Evolutionary conservation across 2,113 vertebrate species (phyloP), one percentile per base, ranked within the genome.

Genomic region (Reinhardtius hippoglossoides): DNA sequence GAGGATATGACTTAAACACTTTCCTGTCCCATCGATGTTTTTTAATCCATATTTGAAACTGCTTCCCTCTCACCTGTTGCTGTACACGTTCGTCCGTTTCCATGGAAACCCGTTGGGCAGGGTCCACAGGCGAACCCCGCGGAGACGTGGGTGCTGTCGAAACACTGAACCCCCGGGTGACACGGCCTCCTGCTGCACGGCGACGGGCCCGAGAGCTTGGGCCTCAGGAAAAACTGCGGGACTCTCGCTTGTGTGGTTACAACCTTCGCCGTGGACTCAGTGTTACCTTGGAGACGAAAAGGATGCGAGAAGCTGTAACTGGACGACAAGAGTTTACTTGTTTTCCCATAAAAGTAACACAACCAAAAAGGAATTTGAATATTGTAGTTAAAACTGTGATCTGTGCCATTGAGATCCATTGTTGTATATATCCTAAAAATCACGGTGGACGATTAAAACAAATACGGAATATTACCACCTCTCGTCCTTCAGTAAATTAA

Each of bases 101-200:
- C 94, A 7, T 72, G 76, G 54, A 93, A 76, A 50, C 93, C 94
- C 16, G 81, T 23, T 20, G 94, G 95, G 74, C 95, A 95, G 42
- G 87, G 88, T 50, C 94, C 94, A 56, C 95, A 95, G 76, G 89
- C 87, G 12, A 92, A 94, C 3, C 94, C 94, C 0, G 82, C 74
- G 0, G 92, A 85, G 15, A 89, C 80, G 44, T 92, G 89, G 9
- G 50, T 18, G 82, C 89, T 94, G 52, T 94, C 89, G 24, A 94
- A 95, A 56, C 95, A 95, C 71, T 85, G 93, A 21, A 95, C 94
- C 0, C 92, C 92, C 0, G 89, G 92, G 80, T 93, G 87, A 80
- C 95, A 95, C 7, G 90, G 92, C 2, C 40, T 74, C 12, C 80
- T 70, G 62, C 85, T 76, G 80, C 94, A 95, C 9, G 79, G 87